Evolutionary conservation across 2,797 vertebrate genomes (phyloP).

Genomic region (Phalloptychus januarius): DNA sequence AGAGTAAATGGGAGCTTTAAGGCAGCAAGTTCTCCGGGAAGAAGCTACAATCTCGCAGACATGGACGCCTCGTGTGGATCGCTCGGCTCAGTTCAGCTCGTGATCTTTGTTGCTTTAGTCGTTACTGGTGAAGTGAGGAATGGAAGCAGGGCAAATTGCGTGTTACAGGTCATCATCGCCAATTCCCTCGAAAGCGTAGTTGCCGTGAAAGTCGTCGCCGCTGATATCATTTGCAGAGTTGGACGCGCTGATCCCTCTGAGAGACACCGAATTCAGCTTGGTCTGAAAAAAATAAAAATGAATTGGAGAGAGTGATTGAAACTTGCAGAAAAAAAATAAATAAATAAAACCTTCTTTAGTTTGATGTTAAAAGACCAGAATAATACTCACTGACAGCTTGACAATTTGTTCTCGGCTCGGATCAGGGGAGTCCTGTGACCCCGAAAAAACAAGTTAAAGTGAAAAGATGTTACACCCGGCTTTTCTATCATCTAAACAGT

Average conservation of each 20-base stretch:
- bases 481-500: not conserved
- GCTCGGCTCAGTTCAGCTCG: slow-evolving; percentile 65
- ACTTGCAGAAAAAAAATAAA: not conserved
- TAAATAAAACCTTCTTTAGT: not conserved
- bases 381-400: slow-evolving; percentile 93
- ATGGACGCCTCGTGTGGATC: slow-evolving; percentile 36
- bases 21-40: slow-evolving; percentile 65
- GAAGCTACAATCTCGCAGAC: slow-evolving; percentile 79
- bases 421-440: slow-evolving; percentile 90
- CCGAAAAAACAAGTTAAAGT: not conserved
- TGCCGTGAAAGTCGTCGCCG: slow-evolving; percentile 93
- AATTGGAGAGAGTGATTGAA: not conserved
- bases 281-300: slow-evolving; percentile 76
- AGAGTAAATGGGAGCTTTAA: slow-evolving; percentile 65
- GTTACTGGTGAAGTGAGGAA: slow-evolving; percentile 56
- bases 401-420: slow-evolving; percentile 88
- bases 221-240: slow-evolving; percentile 89
- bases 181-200: slow-evolving; percentile 98
- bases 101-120: slow-evolving; percentile 54
- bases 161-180: slow-evolving; percentile 96
- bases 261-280: slow-evolving; percentile 95
- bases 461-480: not conserved
- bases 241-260: slow-evolving; percentile 92
- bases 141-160: not conserved
- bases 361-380: not conserved